phyloP scores from a whole-genome alignment of 2,888 invertebrate genomes.

The Dryomyza anilis region DNA sequence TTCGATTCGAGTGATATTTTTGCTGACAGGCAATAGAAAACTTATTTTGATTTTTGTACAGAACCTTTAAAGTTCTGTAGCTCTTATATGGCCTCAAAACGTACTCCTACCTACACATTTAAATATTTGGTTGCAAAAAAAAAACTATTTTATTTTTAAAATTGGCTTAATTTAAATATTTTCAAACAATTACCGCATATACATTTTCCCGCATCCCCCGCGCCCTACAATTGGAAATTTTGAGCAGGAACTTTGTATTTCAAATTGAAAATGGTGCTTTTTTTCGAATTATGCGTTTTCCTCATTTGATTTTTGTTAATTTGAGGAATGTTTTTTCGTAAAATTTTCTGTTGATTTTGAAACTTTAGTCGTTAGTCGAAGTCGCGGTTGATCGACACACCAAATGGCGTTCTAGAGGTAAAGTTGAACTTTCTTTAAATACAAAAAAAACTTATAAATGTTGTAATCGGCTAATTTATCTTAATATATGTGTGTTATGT shows the following conservation, averaged over 20 bases:
- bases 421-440: neutral
- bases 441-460: conserved; percentile 7
- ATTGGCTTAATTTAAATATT: conserved; percentile 8
- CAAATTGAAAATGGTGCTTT: conserved; percentile 4
- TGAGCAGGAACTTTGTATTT: neutral
- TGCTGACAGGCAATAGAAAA: neutral
- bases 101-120: neutral
- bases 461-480: neutral
- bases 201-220: neutral
- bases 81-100: neutral
- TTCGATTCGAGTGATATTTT: neutral
- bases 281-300: conserved; percentile 3
- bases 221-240: neutral
- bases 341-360: conserved; percentile 2
- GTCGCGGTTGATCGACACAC: neutral
- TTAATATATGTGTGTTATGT: no score
- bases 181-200: neutral
- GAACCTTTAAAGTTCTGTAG: neutral
- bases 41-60: neutral
- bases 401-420: neutral
- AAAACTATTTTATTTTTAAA: neutral
- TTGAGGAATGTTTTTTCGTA: conserved; percentile 8
- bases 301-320: neutral
- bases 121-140: neutral
- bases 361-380: neutral